Evolutionary conservation across 2,888 invertebrate genomes (phyloP), one percentile per base, ranked within the genome.

Genomic region (Sepiola atlantica): DNA sequence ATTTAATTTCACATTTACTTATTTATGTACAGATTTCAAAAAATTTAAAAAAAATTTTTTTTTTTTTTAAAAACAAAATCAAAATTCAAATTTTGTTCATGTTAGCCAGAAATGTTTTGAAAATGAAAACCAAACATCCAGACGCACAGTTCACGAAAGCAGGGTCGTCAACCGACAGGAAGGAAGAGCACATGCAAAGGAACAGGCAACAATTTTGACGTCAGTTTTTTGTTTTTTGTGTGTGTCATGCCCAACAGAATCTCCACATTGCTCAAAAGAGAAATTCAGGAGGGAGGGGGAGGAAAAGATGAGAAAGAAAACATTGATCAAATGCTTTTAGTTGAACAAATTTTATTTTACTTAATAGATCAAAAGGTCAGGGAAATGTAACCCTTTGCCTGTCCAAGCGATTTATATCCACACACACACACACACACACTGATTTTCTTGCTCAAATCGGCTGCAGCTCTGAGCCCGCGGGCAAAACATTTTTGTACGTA

Each of bases 191-290:
- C 77, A 77, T 77, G 77, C 77, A 16, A n/a, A 77, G 45, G 77
- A n/a, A 55, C 55, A 45, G 32, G 54, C 55, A 92, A 92, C 92
- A 92, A 45, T 35, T 45, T 92, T 92, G 24, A 35, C 1, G 21
- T 91, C n/a, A 45, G 2, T 45, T 45, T 45, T 45, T 45, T 45
- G 2, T 45, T 45, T 45, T 45, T 45, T 45, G 2, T 45, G 45
- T 45, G 45, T 45, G 18, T 92, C 92, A 92, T 92, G 45, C 92
- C 28, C 92, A 35, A 55, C 45, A 55, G 45, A 54, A 54, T 54
- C 45, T 55, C 92, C 55, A 54, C 55, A 92, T 54, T 55, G 55
- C 92, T 92, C 55, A 92, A 55, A 92, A 16, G 54, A 92, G 20
- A 45, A 45, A 45, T 45, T 55, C 35, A 12, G 55, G 28, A 32